A percentile compares a stretch with the other conserved stretches of the same genome.
These are phyloP conservation scores for Scyliorhinus canicula DNA, from an alignment of 2,797 vertebrate genomes.

Conservation along the genomic window DNA sequence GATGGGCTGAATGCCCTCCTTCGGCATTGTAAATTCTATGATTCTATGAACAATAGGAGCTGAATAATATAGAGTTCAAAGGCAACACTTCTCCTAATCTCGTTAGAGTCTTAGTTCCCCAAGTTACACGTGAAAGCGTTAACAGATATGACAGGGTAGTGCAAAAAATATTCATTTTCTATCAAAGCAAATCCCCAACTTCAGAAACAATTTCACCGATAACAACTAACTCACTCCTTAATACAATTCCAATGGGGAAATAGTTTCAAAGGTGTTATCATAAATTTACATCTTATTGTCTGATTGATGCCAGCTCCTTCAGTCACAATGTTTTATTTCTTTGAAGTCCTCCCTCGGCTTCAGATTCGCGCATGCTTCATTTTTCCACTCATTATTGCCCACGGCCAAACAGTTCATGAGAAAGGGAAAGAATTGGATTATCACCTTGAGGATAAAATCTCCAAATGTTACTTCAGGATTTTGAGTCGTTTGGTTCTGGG, in stretches of 20 bases:
- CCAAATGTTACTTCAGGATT: neutral
- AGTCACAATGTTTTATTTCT: neutral
- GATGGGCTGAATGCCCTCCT: no score
- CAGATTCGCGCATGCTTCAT: neutral
- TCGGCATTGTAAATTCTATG: no score
- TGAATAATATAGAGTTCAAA: neutral
- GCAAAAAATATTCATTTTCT: neutral
- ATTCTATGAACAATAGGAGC: neutral
- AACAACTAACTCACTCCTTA: neutral
- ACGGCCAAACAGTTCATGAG: neutral
- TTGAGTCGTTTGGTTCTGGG: neutral
- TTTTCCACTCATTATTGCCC: neutral
- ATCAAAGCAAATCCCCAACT: neutral
- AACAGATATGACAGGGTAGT: neutral
- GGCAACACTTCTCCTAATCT: neutral
- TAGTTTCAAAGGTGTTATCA: neutral
- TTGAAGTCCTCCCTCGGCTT: neutral
- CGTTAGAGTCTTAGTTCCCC: no score
- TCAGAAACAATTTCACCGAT: neutral
- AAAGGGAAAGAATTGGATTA: neutral
- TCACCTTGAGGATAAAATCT: neutral
- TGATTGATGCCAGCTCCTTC: neutral
- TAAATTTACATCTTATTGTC: neutral
- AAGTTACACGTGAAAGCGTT: neutral
- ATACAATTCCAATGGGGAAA: neutral